Evolutionary conservation across 2,888 invertebrate genomes (phyloP).

Genomic region (Deroplatys truncata): DNA sequence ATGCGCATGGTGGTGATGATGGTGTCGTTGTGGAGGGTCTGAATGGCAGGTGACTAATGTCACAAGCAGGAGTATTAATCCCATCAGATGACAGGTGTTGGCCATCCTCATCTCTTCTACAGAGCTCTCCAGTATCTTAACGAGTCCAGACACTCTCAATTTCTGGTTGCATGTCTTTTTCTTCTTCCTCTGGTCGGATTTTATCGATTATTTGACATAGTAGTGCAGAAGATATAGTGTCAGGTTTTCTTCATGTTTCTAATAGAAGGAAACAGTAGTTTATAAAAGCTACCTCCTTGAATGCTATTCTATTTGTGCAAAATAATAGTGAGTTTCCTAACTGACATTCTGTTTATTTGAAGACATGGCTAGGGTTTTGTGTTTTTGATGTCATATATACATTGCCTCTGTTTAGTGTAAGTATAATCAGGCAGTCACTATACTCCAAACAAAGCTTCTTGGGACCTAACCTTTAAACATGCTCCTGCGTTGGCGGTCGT

Average conservation of each 20-base stretch:
- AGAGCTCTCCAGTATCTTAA: neutral
- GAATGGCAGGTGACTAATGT: neutral
- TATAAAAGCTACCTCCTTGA: neutral
- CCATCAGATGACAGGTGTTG: neutral
- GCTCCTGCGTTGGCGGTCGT: neutral
- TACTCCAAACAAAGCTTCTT: neutral
- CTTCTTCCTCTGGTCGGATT: neutral
- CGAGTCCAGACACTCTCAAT: neutral
- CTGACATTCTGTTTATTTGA: neutral
- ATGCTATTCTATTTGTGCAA: neutral
- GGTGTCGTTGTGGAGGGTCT: neutral
- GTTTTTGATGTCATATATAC: neutral
- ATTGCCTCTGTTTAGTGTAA: neutral
- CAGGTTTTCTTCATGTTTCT: neutral
- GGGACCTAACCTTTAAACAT: neutral
- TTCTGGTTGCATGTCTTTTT: neutral
- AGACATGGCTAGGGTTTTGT: neutral
- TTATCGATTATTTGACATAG: neutral
- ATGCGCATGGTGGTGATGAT: neutral
- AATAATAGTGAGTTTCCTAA: neutral
- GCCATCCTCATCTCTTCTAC: neutral
- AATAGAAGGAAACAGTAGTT: neutral
- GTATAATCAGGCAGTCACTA: neutral
- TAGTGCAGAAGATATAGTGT: neutral
- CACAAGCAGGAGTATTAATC: neutral